phyloP scores from a whole-genome alignment of 1,140 invertebrate species.

The Calycopis cecrops region DNA sequence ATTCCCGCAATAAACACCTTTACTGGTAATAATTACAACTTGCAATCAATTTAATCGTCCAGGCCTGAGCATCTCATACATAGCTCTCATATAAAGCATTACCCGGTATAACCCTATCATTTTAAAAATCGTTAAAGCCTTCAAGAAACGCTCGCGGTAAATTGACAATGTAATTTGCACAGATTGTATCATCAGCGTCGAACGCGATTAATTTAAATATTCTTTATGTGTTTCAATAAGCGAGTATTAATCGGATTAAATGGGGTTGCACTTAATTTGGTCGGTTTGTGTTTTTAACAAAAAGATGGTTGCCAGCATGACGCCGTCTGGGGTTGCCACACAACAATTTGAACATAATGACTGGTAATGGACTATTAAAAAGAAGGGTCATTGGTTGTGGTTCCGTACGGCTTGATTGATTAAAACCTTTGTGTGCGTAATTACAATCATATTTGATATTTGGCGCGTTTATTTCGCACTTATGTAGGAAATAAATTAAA shows the following conservation, averaged over 20 bases:
- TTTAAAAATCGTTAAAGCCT: slow-evolving; percentile 1
- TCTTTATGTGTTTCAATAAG: background rate
- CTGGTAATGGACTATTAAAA: slow-evolving; percentile 9
- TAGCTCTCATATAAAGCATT: background rate
- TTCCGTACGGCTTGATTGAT: background rate
- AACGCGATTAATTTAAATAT: slow-evolving; percentile 5
- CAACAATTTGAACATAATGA: slow-evolving; percentile 17
- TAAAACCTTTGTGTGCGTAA: too few relatives aligned
- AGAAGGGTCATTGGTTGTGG: background rate
- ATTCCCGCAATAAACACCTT: slow-evolving; percentile 4
- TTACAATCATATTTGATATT: too few relatives aligned
- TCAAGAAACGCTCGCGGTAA: background rate
- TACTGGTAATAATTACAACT: background rate
- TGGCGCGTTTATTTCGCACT: too few relatives aligned
- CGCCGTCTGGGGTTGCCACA: slow-evolving; percentile 8
- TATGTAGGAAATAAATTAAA: too few relatives aligned
- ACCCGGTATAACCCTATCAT: slow-evolving; percentile 2
- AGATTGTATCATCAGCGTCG: background rate
- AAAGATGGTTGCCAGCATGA: slow-evolving; percentile 12
- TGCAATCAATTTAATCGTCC: slow-evolving; percentile 6
- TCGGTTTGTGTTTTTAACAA: slow-evolving; percentile 5
- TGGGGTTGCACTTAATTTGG: background rate
- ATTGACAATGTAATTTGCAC: slow-evolving; percentile 5
- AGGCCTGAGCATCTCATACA: background rate
- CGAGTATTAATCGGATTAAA: background rate